phyloP scores from a whole-genome alignment of 2,797 vertebrate genomes.

The Argentina silus region DNA sequence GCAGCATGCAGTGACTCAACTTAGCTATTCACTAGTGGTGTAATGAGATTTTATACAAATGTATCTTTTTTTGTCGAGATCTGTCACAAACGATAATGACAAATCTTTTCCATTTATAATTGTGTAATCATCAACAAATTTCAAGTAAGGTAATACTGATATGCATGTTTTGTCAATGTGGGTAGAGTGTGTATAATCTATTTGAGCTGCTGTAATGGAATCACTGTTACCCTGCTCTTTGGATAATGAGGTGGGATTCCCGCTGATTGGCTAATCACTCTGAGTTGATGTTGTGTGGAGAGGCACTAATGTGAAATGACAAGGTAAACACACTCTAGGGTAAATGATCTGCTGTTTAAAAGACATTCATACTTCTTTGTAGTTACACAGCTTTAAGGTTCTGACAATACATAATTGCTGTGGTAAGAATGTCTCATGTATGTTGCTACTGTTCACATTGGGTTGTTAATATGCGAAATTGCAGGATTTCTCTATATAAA shows the following conservation, averaged over 20 bases:
- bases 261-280: constrained; percentile 59
- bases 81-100: too few relatives aligned
- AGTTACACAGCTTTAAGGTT: not conserved
- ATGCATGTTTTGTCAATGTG: too few relatives aligned
- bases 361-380: not conserved
- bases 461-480: not conserved
- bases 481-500: not conserved
- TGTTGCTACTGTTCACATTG: too few relatives aligned
- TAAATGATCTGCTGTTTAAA: not conserved
- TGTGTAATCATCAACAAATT: not conserved
- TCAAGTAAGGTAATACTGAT: not conserved
- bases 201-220: constrained; percentile 24
- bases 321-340: constrained; percentile 45
- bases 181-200: too few relatives aligned
- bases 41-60: not conserved
- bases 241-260: constrained; percentile 49
- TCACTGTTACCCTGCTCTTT: constrained; percentile 47
- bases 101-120: too few relatives aligned
- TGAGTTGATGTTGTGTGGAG: constrained; percentile 53
- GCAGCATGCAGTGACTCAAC: not conserved
- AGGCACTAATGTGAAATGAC: constrained; percentile 68
- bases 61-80: too few relatives aligned
- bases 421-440: too few relatives aligned
- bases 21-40: not conserved
- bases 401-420: not conserved